These are phyloP conservation scores for Lytechinus pictus DNA, from an alignment of 35 echinoderm and acorn worm species.

Conservation along the genomic window DNA sequence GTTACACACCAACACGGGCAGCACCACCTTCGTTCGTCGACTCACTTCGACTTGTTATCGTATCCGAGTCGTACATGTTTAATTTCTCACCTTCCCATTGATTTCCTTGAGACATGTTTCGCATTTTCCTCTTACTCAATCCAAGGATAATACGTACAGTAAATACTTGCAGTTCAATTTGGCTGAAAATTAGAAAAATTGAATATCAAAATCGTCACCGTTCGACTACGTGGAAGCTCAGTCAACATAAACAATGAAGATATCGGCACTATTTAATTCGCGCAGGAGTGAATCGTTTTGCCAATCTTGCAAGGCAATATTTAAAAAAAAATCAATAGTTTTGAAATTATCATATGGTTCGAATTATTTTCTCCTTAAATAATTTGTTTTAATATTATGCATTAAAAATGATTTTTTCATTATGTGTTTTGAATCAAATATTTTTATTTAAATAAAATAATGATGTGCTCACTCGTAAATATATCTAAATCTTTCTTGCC, in stretches of 20 bases:
- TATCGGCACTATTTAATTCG: too few species aligned
- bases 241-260: not conserved
- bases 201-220: too few species aligned
- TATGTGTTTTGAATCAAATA: not conserved
- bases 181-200: too few species aligned
- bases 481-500: not conserved
- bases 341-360: not conserved
- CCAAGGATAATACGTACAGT: not conserved
- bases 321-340: not conserved
- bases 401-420: not conserved
- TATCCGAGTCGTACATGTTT: not conserved
- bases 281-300: not conserved
- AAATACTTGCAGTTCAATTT: not conserved
- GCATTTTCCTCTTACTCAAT: not conserved
- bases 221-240: not conserved
- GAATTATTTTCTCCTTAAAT: not conserved
- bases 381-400: not conserved
- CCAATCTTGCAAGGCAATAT: not conserved
- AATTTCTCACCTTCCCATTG: conserved; percentile 59
- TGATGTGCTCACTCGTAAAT: too few species aligned
- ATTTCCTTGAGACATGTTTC: conserved; percentile 61
- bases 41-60: not conserved
- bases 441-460: not conserved
- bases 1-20: not conserved
- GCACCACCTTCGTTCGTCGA: not conserved